Evolutionary conservation across 1,140 invertebrate genomes (phyloP), one percentile per base, ranked within the genome.

Genomic region (Drosophila lacteicornis): DNA sequence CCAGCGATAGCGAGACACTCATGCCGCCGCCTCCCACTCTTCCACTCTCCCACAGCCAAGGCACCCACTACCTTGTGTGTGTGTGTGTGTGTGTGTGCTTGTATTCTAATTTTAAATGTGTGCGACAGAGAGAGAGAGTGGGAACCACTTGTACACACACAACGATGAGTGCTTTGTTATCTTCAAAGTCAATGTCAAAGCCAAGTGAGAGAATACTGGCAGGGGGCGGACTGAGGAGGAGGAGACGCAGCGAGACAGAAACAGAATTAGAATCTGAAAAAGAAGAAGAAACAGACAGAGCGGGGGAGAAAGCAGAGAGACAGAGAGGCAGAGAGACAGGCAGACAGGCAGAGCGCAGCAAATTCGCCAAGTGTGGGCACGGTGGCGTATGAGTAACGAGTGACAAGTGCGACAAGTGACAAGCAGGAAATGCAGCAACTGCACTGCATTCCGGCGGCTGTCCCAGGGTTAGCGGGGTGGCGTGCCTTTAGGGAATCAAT

Each of bases 101-200:
- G 49, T 73, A 76, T 75, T 86, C 79, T 86, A 81, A 86, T 85
- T 86, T 86, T 79, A 79, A 79, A 79, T 50, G 57, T 73, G 71
- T 46, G 65, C 12, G 11, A 33, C n/a, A 38, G 25, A 56, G n/a
- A 25, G 27, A 27, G 30, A 25, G 15, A 33, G 53, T 5, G 61
- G 22, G 36, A 47, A 49, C 58, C 53, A 82, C 57, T 62, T 60
- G 56, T 55, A 46, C 36, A 74, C 53, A 57, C 46, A 71, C 56
- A 47, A 22, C 57, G n/a, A 66, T 46, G 53, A 56, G 53, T 49
- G 45, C 43, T 74, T 74, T 68, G 50, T 73, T 84, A 83, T 83
- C 84, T 80, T 87, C 83, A 87, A 87, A 87, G 83, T 87, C 83
- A 87, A 87, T 82, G 84, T 87, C 84, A 83, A 78, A 87, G 83